These are phyloP conservation scores for Glaucomys volans DNA, from an alignment of 2,113 vertebrate species.

Conservation along the genomic window DNA sequence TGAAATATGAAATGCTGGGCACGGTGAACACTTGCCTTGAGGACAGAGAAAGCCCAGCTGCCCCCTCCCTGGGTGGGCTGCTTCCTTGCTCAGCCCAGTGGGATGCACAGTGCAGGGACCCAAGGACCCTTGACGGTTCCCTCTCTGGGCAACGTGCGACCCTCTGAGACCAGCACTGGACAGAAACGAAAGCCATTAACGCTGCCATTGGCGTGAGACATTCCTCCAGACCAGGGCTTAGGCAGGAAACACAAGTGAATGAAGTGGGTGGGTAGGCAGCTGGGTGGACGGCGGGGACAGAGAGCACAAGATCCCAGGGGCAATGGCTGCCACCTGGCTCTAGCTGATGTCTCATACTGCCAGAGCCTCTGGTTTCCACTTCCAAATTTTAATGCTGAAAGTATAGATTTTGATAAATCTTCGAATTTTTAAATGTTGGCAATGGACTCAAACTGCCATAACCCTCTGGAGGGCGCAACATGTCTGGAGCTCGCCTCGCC, in stretches of 20 bases:
- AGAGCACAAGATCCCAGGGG: rapidly evolving
- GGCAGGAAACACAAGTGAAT: rapidly evolving
- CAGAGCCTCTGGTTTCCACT: not conserved
- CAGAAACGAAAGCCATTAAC: not conserved
- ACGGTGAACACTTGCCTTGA: too few relatives aligned
- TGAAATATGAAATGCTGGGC: not conserved
- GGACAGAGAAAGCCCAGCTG: not conserved
- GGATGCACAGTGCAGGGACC: not conserved
- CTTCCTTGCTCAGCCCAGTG: not conserved
- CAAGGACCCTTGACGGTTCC: not conserved
- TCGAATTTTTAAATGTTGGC: not conserved
- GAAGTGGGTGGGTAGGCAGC: rapidly evolving
- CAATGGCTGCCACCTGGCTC: not conserved
- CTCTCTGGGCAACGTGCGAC: not conserved
- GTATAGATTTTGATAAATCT: not conserved
- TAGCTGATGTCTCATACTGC: not conserved
- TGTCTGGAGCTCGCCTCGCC: too few relatives aligned
- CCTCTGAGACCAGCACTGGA: not conserved
- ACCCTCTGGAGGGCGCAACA: not conserved
- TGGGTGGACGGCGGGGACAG: rapidly evolving
- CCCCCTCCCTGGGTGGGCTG: not conserved
- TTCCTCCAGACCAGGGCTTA: rapidly evolving
- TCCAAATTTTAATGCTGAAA: not conserved
- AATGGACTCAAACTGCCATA: not conserved
- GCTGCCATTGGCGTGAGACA: not conserved